Evolutionary conservation across 2,888 invertebrate genomes (phyloP), one percentile per base, ranked within the genome.

Genomic region (Syrphus vitripennis): DNA sequence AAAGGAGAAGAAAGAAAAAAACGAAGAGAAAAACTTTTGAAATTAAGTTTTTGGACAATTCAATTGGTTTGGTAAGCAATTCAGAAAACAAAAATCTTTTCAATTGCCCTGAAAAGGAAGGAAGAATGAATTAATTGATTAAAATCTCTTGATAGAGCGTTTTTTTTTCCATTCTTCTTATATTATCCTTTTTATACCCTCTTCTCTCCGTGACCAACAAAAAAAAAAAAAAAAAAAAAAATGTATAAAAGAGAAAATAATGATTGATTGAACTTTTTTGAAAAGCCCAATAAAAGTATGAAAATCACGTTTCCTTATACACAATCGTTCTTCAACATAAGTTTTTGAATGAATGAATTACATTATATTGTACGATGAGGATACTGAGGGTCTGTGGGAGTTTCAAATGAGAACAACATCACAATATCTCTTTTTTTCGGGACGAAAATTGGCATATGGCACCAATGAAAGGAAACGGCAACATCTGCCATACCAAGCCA

Each of bases 211-310:
- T 31, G 48, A 31, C 61, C 10, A 40, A 31, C 34, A 59, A 34
- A 34, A 19, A 0, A 31, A 57, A 16, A 31, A 45, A 21, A 12
- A 40, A 19, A 3, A 55, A 9, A n/a, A n/a, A n/a, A n/a, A n/a
- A n/a, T n/a, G n/a, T 4, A 48, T 5, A 31, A 21, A 50, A 42
- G 12, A 65, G n/a, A 7, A 48, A 65, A 50, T 50, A 67, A 71
- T 80, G 83, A 84, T 84, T 84, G 83, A 84, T 84, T 76, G 67
- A 59, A 75, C n/a, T 78, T 74, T 59, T 69, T 42, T 24, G n/a
- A 61, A 59, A 53, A 67, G 40, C 26, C 75, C 55, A 26, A 63
- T 24, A 65, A 70, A 48, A 65, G 67, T 48, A 67, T 59, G 65
- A 59, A 59, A 77, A 77, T 59, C 82, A 70, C 65, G 70, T 61